These are phyloP conservation scores for Nebria salina DNA, from an alignment of 2,888 invertebrate genomes.

Conservation along the genomic window DNA sequence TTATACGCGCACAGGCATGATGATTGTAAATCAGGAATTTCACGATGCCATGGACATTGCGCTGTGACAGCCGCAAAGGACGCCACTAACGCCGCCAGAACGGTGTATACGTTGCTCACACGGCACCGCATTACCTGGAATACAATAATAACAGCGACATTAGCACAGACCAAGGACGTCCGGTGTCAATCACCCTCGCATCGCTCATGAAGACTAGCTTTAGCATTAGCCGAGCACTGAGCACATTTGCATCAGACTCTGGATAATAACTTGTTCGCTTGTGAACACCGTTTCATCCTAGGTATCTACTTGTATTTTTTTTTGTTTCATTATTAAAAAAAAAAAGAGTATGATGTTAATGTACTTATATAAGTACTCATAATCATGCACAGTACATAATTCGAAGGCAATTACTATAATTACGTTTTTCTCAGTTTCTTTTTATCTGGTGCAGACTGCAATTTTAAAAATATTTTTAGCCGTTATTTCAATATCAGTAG, in stretches of 20 bases:
- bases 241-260: neutral
- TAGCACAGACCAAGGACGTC: slow-evolving; percentile 29
- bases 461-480: neutral
- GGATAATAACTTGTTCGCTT: neutral
- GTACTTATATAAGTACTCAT: neutral
- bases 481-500: neutral
- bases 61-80: slow-evolving; percentile 59
- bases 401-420: neutral
- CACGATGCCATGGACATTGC: slow-evolving; percentile 87
- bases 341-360: neutral
- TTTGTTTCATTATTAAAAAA: neutral
- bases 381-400: neutral
- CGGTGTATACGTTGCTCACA: slow-evolving; percentile 51
- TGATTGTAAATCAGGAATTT: slow-evolving; percentile 78
- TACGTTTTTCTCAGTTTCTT: neutral
- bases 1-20: slow-evolving; percentile 91
- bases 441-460: neutral
- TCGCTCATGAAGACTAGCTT: neutral
- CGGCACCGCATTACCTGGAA: slow-evolving; percentile 59
- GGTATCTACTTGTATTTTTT: neutral
- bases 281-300: neutral
- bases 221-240: neutral
- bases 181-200: slow-evolving; percentile 31
- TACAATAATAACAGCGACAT: neutral
- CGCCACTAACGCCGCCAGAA: slow-evolving; percentile 51